phyloP scores from a whole-genome alignment of 1,140 invertebrate species.

The Colletes gigas region DNA sequence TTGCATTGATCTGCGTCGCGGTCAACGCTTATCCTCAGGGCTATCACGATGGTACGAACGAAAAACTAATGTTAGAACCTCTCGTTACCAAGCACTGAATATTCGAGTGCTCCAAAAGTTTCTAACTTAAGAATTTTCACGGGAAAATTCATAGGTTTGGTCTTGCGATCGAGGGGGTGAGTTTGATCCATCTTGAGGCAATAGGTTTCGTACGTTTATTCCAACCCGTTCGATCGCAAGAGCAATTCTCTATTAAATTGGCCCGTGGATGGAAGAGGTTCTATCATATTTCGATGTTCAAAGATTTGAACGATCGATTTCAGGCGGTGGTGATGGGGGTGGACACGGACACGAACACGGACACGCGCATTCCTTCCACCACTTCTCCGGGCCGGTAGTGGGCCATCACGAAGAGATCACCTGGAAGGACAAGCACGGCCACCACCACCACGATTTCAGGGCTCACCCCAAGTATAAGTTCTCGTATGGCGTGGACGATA shows the following conservation, averaged over 20 bases:
- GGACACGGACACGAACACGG: constrained; percentile 8
- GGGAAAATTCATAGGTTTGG: no score
- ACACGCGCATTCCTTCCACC: constrained; percentile 67
- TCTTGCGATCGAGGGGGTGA: no score
- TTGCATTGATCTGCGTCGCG: constrained; percentile 13
- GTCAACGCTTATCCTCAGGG: not conserved
- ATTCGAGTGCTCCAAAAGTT: no score
- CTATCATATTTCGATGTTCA: not conserved
- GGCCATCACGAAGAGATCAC: constrained; percentile 62
- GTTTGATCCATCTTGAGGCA: no score
- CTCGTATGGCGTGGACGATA: constrained; percentile 71
- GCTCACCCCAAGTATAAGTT: constrained; percentile 74
- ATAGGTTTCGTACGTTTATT: no score
- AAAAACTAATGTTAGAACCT: no score
- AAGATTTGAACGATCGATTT: not conserved
- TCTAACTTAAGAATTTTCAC: not conserved
- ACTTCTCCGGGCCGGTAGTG: constrained; percentile 63
- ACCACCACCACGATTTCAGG: constrained; percentile 63
- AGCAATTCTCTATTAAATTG: no score
- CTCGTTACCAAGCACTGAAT: no score
- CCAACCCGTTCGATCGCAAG: no score
- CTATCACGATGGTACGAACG: constrained; percentile 8
- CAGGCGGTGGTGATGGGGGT: not conserved
- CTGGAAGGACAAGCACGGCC: constrained; percentile 67
- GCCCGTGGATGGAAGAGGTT: no score